Evolutionary conservation across 2,113 vertebrate species (phyloP).

Genomic region (Dryoscopus gambensis): DNA sequence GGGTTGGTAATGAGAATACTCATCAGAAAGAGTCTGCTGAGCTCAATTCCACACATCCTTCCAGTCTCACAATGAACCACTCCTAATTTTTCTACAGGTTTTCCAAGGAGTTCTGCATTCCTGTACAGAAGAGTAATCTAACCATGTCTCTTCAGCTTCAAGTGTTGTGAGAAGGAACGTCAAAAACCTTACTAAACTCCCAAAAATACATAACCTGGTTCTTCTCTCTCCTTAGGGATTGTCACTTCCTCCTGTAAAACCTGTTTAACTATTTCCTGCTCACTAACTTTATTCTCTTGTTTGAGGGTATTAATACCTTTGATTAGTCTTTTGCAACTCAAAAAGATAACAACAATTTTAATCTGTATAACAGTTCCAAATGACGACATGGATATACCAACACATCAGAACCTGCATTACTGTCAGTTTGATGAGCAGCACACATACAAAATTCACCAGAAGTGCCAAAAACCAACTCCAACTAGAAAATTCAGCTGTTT

Average conservation of each 20-base stretch:
- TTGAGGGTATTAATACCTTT: not conserved
- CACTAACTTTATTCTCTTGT: not conserved
- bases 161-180: not conserved
- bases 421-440: not conserved
- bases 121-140: not conserved
- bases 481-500: not conserved
- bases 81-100: not conserved
- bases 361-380: not conserved
- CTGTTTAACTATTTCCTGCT: not conserved
- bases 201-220: not conserved
- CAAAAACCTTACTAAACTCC: not conserved
- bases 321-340: not conserved
- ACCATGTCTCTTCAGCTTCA: not conserved
- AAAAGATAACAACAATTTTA: not conserved
- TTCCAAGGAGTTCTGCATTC: not conserved
- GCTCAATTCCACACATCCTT: not conserved
- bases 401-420: not conserved
- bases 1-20: not conserved
- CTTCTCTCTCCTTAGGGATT: not conserved
- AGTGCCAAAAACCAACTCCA: not conserved
- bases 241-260: not conserved
- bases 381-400: not conserved
- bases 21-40: not conserved
- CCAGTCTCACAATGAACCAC: not conserved
- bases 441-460: not conserved